Evolutionary conservation across 1,140 invertebrate species (phyloP).

Genomic region (Zaprionus inermis): DNA sequence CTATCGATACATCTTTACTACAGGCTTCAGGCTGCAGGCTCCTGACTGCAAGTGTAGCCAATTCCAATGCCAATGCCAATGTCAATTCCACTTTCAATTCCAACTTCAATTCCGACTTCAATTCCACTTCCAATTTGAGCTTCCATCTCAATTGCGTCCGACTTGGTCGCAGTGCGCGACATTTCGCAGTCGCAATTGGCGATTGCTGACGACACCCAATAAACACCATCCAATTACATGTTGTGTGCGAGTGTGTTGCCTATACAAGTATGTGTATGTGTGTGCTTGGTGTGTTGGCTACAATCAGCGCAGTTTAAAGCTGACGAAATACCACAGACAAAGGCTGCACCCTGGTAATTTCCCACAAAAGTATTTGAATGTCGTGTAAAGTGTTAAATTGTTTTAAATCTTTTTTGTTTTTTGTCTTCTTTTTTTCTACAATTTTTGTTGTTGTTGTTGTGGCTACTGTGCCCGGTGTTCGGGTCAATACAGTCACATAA

Average conservation of each 20-base stretch:
- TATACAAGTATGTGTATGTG: slow-evolving; percentile 23
- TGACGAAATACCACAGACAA: slow-evolving; percentile 57
- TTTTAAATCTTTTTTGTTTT: slow-evolving; percentile 69
- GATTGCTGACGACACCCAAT: slow-evolving; percentile 80
- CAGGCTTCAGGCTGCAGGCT: neutral
- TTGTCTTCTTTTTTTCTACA: neutral
- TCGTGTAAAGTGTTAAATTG: slow-evolving; percentile 82
- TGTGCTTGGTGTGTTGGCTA: slow-evolving; percentile 31
- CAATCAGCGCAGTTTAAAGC: slow-evolving; percentile 62
- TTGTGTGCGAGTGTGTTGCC: slow-evolving; percentile 22
- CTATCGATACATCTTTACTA: slow-evolving; percentile 24
- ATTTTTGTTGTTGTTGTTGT: slow-evolving; percentile 13
- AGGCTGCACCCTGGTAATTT: slow-evolving; percentile 59
- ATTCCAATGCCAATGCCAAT: slow-evolving; percentile 34
- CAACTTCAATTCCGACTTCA: slow-evolving; percentile 14
- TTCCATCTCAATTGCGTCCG: slow-evolving; percentile 35
- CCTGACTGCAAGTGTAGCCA: neutral
- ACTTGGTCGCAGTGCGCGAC: slow-evolving; percentile 23
- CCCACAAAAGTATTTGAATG: slow-evolving; percentile 81
- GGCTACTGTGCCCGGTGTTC: slow-evolving; percentile 31
- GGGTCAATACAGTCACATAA: slow-evolving; percentile 67
- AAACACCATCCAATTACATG: slow-evolving; percentile 71
- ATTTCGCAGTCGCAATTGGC: slow-evolving; percentile 62
- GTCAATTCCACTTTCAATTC: slow-evolving; percentile 33
- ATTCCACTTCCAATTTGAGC: slow-evolving; percentile 38